Conservation (phyloP, 2,888 invertebrate genomes). For the Hofmannophila pseudospretella region DNA sequence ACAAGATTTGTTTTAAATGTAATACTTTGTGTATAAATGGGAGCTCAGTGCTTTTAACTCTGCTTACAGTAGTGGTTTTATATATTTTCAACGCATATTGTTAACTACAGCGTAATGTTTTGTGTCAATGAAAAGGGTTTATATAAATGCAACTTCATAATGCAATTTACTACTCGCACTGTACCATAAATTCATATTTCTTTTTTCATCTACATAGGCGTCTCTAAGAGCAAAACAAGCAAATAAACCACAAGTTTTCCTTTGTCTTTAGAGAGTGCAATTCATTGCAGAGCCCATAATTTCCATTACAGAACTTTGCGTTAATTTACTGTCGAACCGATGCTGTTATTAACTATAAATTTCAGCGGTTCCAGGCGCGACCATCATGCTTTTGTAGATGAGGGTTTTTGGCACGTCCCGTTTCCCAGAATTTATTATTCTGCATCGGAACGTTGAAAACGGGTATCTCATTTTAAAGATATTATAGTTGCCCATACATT, state of each 20-base stretch:
- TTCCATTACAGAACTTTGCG: neutral
- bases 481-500: neutral
- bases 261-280: too few relatives aligned
- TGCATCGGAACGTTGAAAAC: neutral
- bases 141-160: too few relatives aligned
- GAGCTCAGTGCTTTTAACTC: neutral
- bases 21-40: neutral
- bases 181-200: too few relatives aligned
- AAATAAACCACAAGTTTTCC: too few relatives aligned
- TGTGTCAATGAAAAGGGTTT: too few relatives aligned
- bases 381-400: constrained; percentile 22
- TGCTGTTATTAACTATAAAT: constrained; percentile 9
- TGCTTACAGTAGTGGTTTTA: too few relatives aligned
- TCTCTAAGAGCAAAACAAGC: too few relatives aligned
- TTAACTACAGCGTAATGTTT: too few relatives aligned
- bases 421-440: constrained; percentile 44
- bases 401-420: constrained; percentile 30
- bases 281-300: neutral
- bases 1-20: neutral
- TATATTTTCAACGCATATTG: too few relatives aligned
- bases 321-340: constrained; percentile 3
- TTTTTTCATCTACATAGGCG: too few relatives aligned
- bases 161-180: too few relatives aligned
- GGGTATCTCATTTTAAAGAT: neutral
- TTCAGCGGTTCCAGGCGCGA: constrained; percentile 10